phyloP scores from a whole-genome alignment of 2,888 invertebrate genomes.

The Malacosoma neustria region DNA sequence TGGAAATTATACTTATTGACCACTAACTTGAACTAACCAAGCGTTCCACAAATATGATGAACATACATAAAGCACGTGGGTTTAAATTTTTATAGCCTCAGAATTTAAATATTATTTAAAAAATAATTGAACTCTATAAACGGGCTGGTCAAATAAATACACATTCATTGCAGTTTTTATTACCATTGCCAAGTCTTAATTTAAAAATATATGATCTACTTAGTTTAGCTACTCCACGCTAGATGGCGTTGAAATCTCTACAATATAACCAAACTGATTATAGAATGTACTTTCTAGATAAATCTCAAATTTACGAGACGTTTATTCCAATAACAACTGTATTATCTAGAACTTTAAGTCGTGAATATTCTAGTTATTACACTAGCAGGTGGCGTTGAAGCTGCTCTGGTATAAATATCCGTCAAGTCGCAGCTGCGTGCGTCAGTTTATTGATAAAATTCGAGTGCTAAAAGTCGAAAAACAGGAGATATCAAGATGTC shows the following conservation, averaged over 20 bases:
- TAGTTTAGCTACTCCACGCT: constrained; percentile 24
- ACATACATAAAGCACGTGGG: no score
- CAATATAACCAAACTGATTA: constrained; percentile 1
- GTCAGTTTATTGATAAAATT: constrained; percentile 16
- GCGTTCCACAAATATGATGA: no score
- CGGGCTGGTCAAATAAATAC: no score
- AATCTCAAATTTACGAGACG: constrained; percentile 3
- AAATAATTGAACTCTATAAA: no score
- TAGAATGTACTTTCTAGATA: constrained; percentile 4
- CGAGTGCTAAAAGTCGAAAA: constrained; percentile 8
- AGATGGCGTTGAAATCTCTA: constrained; percentile 27
- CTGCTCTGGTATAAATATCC: constrained; percentile 26
- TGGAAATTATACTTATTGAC: no score
- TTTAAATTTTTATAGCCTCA: no score
- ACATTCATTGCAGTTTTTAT: no score
- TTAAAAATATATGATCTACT: no score
- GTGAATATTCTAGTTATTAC: constrained; percentile 10
- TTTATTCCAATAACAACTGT: constrained; percentile 6
- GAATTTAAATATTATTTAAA: no score
- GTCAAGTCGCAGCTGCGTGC: constrained; percentile 3
- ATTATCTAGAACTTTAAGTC: constrained; percentile 15
- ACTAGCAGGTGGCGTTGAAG: constrained; percentile 25
- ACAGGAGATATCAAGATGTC: constrained; percentile 36
- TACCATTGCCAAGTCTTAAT: no score
- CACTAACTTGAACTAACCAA: no score